Conservation (phyloP, 2,113 vertebrate genomes). For the Phyllostomus discolor region DNA sequence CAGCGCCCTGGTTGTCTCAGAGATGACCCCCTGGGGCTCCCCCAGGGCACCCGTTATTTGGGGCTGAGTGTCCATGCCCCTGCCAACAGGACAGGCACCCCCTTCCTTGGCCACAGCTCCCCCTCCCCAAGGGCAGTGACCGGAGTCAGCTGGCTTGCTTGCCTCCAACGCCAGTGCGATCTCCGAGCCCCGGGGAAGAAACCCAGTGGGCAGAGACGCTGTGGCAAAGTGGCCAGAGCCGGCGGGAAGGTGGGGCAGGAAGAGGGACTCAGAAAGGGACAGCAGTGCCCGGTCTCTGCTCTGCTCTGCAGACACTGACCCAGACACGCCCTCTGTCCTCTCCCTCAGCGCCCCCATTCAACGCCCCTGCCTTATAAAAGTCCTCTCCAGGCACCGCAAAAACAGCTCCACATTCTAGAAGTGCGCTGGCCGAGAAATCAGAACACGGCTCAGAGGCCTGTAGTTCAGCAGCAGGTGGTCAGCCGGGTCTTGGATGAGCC, state of each 20-base stretch:
- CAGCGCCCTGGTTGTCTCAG: neutral
- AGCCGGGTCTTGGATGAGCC: neutral
- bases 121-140: neutral
- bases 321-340: accelerated
- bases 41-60: neutral
- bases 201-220: too few relatives aligned
- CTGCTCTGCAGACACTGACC: accelerated
- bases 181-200: neutral
- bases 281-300: accelerated
- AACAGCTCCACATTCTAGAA: neutral
- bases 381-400: too few relatives aligned
- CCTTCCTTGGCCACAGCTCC: neutral
- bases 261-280: neutral
- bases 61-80: neutral
- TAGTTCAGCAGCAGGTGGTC: accelerated
- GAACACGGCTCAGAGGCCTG: neutral
- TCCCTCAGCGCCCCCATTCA: neutral
- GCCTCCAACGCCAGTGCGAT: accelerated
- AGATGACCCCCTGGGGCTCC: too few relatives aligned
- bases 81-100: neutral
- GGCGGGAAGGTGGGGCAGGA: neutral
- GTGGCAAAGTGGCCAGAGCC: neutral
- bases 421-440: neutral
- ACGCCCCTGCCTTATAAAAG: neutral
- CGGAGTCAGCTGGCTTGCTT: too few relatives aligned